Evolutionary conservation across 2,797 vertebrate species (phyloP).

Genomic region (Meriones psammophilus): DNA sequence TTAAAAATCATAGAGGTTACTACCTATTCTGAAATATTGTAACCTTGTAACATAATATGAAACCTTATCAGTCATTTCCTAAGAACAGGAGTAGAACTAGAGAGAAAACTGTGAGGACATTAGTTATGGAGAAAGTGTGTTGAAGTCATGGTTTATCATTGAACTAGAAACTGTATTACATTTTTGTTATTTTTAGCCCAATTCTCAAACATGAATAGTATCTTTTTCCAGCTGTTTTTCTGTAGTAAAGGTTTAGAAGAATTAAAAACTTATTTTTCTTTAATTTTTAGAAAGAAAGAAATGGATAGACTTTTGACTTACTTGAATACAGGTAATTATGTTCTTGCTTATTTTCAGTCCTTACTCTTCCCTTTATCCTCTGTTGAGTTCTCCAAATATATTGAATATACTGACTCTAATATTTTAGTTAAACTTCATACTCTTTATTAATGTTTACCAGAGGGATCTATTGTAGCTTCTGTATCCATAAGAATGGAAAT

Average conservation of each 20-base stretch:
- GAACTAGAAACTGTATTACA: neutral
- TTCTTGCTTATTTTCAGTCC: slow-evolving; percentile 58
- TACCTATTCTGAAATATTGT: slow-evolving; percentile 44
- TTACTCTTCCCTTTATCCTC: slow-evolving; percentile 66
- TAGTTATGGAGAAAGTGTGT: neutral
- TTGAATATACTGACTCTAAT: slow-evolving; percentile 34
- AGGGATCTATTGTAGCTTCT: slow-evolving; percentile 60
- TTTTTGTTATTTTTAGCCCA: slow-evolving; percentile 40
- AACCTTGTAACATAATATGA: slow-evolving; percentile 20
- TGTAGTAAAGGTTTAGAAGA: slow-evolving; percentile 53
- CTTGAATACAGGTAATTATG: slow-evolving; percentile 86
- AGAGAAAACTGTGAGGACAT: slow-evolving; percentile 16
- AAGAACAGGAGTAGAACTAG: neutral
- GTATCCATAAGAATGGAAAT: slow-evolving; percentile 59
- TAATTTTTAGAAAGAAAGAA: slow-evolving; percentile 81
- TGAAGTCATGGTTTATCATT: slow-evolving; percentile 30
- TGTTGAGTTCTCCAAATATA: slow-evolving; percentile 39
- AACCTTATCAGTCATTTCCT: slow-evolving; percentile 42
- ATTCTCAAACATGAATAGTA: slow-evolving; percentile 7
- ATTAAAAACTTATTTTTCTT: slow-evolving; percentile 59
- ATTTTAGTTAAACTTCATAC: slow-evolving; percentile 59
- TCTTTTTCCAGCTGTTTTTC: slow-evolving; percentile 22
- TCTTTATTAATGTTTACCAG: slow-evolving; percentile 56
- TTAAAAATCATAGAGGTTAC: slow-evolving; percentile 41
- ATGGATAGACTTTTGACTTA: slow-evolving; percentile 82